A percentile compares a stretch with the other conserved stretches of the same genome.
Conservation (phyloP, 2,888 invertebrate genomes). For the Tachystola acroxantha region DNA sequence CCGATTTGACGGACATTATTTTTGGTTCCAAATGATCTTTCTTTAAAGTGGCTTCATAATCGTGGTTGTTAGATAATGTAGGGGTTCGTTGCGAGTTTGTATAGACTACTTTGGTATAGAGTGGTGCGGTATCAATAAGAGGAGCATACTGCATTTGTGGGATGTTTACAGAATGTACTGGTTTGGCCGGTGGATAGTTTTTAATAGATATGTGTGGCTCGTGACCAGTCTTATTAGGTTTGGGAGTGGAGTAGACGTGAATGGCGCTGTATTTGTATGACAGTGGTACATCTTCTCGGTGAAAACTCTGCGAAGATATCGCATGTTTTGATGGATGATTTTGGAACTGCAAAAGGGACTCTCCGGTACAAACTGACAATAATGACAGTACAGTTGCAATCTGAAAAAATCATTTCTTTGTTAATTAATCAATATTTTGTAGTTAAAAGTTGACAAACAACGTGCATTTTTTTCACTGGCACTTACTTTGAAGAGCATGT, state of each 20-base stretch:
- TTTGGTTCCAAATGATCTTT: conserved; percentile 30
- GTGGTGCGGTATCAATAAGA: not conserved
- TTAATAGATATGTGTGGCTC: conserved; percentile 1
- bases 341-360: conserved; percentile 5
- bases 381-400: conserved; percentile 18
- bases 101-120: not conserved
- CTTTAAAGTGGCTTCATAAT: conserved; percentile 1
- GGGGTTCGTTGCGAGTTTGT: not conserved
- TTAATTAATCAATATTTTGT: not conserved
- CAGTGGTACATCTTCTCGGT: conserved; percentile 28
- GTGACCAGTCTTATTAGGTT: conserved; percentile 7
- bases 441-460: not conserved
- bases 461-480: not conserved
- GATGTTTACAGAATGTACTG: conserved; percentile 8
- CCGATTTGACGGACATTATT: conserved; percentile 2
- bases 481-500: conserved; percentile 36
- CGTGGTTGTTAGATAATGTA: not conserved
- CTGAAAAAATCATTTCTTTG: conserved; percentile 22
- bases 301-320: conserved; percentile 26
- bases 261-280: conserved; percentile 26
- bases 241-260: conserved; percentile 20
- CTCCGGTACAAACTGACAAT: conserved; percentile 16
- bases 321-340: conserved; percentile 18
- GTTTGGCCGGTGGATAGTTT: not conserved
- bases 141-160: conserved; percentile 35